Evolutionary conservation across 2,797 vertebrate genomes (phyloP).

Genomic region (Aulostomus chinensis): DNA sequence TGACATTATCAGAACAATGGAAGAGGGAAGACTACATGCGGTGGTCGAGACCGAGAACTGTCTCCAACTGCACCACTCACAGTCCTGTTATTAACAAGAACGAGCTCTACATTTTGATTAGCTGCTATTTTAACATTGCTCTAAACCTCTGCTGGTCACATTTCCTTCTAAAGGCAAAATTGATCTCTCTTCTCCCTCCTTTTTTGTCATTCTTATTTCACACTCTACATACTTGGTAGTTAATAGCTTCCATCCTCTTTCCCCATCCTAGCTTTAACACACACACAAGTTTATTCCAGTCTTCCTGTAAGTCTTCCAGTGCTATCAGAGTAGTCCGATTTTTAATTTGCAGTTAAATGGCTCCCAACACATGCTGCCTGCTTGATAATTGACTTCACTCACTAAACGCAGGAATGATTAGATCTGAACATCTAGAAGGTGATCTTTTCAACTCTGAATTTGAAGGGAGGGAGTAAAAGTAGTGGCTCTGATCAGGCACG

Average conservation of each 20-base stretch:
- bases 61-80: too few relatives aligned
- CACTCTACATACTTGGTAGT: constrained; percentile 82
- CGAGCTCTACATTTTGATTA: constrained; percentile 21
- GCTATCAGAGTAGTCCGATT: constrained; percentile 72
- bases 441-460: constrained; percentile 58
- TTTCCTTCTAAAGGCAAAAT: constrained; percentile 74
- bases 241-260: constrained; percentile 78
- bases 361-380: constrained; percentile 70
- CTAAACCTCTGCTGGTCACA: constrained; percentile 55
- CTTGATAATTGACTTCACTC: constrained; percentile 82
- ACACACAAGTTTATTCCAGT: constrained; percentile 66
- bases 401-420: constrained; percentile 77
- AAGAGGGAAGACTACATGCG: too few relatives aligned
- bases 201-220: constrained; percentile 83
- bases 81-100: too few relatives aligned
- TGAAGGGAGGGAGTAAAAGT: constrained; percentile 51
- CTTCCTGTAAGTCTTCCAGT: constrained; percentile 63
- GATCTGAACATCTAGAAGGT: constrained; percentile 73
- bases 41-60: too few relatives aligned
- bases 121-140: constrained; percentile 30
- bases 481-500: constrained; percentile 60
- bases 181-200: constrained; percentile 74
- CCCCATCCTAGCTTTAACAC: constrained; percentile 55
- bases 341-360: constrained; percentile 83
- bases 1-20: too few relatives aligned